Base-by-base conservation (phyloP, 2,888 invertebrate genomes). In the Hirtodrosophila duncani region DNA sequence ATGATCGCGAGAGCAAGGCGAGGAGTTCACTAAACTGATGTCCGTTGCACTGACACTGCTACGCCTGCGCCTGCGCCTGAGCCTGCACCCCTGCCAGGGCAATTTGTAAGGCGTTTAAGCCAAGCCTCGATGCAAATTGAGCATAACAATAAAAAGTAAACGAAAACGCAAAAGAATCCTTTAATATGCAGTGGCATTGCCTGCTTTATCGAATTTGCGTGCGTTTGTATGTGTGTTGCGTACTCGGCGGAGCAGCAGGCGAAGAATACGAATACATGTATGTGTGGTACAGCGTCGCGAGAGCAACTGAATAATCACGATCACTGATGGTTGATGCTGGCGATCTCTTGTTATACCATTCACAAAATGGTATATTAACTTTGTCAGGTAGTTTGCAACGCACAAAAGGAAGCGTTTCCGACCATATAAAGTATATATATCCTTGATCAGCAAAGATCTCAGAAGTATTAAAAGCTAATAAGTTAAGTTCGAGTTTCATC, bases 11-110 rank as follows among this genome's bases (percentile, higher is more conserved):
- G n/a, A n/a, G n/a, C n/a, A n/a, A n/a, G n/a, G 29, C 11, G 26
- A 16, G 31, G 61, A 58, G 74, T 81, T 67, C 80, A 70, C 62
- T 81, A 71, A 81, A 81, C 75, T 62, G 65, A 38, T 45, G 24
- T 42, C 42, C 45, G 42, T 43, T 26, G 16, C 16, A 11, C 31
- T 20, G 41, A 8, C 7, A 16, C 5, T 9, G 9, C 34, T 21
- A 21, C 34, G 2, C 7, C 38, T 30, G 45, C 64, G 46, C 30
- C 59, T 56, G 34, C 46, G 34, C 14, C 30, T 27, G 41, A 62
- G 14, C 6, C 17, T n/a, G n/a, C n/a, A n/a, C 30, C 13, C 16
- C 30, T 24, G 34, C 26, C 23, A 23, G n/a, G 23, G 39, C 67
- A 72, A 72, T 81, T 78, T 78, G 67, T 60, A 48, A 59, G 52